Conservation (phyloP, 1,140 invertebrate species). For the Drosophila nikananu region DNA sequence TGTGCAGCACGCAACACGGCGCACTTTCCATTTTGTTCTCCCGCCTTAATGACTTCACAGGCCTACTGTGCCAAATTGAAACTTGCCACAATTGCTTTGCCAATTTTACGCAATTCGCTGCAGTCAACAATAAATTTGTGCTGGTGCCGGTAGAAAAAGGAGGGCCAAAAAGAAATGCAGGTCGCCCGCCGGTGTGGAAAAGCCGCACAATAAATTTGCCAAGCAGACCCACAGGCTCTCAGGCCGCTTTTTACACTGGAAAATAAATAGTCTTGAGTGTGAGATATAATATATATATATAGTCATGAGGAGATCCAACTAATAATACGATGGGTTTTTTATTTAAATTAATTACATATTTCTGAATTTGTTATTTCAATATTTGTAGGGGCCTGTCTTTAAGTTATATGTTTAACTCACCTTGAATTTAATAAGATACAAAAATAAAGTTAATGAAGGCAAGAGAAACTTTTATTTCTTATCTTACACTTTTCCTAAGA, state of each 20-base stretch:
- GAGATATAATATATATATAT: not conserved
- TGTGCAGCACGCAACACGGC: constrained; percentile 2
- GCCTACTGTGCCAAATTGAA: constrained; percentile 70
- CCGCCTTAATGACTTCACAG: constrained; percentile 69
- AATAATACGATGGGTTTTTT: not conserved
- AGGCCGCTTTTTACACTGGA: constrained; percentile 37
- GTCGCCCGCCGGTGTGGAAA: constrained; percentile 45
- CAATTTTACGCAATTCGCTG: constrained; percentile 82
- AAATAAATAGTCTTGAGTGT: not conserved
- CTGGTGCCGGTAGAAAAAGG: constrained; percentile 50
- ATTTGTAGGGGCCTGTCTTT: too few species aligned
- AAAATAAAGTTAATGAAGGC: not conserved
- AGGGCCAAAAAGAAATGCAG: constrained; percentile 71
- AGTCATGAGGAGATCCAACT: not conserved
- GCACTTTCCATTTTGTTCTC: constrained; percentile 57
- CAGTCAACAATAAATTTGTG: constrained; percentile 81
- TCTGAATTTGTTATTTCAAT: too few species aligned
- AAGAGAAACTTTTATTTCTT: not conserved
- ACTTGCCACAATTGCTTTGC: constrained; percentile 72
- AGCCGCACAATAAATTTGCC: constrained; percentile 73
- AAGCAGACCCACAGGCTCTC: constrained; percentile 46
- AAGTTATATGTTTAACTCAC: not conserved
- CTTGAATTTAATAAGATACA: too few species aligned
- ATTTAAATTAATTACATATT: not conserved
- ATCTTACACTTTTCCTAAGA: too few species aligned